A percentile compares a stretch with the other conserved stretches of the same genome.
Evolutionary conservation across 2,888 invertebrate genomes (phyloP).

Genomic region (Drosophila multiciliata): DNA sequence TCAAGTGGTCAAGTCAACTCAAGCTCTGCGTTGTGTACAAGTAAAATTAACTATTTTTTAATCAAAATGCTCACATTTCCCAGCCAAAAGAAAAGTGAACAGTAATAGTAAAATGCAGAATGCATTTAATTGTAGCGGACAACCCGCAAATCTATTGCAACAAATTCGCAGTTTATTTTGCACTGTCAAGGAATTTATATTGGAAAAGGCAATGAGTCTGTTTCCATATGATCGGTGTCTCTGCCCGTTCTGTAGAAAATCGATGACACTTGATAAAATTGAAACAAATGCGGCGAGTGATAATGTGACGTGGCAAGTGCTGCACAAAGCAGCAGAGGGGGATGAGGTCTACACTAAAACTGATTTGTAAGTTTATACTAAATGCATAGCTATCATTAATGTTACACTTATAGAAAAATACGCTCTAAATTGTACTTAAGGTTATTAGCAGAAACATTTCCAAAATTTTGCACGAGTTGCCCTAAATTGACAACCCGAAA

Average conservation of each 20-base stretch:
- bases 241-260: slow-evolving; percentile 80
- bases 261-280: slow-evolving; percentile 73
- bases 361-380: slow-evolving; percentile 41
- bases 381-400: neutral
- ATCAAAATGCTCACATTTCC: slow-evolving; percentile 23
- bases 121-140: slow-evolving; percentile 41
- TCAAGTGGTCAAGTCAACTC: slow-evolving; percentile 34
- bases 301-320: slow-evolving; percentile 46
- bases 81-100: neutral
- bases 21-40: neutral
- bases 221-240: slow-evolving; percentile 43
- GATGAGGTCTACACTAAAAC: slow-evolving; percentile 10
- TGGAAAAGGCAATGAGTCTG: slow-evolving; percentile 54
- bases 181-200: slow-evolving; percentile 59
- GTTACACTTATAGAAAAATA: neutral
- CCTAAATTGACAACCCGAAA: neutral
- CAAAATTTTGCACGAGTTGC: neutral
- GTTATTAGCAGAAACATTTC: too few species aligned
- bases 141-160: slow-evolving; percentile 42
- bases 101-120: slow-evolving; percentile 53
- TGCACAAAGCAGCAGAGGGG: slow-evolving; percentile 15
- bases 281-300: slow-evolving; percentile 27
- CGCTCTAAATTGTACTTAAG: too few species aligned
- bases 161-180: slow-evolving; percentile 47
- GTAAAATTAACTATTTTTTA: slow-evolving; percentile 19